Conservation (phyloP, 2,888 invertebrate species). For the Caenorhabditis doughertyi region DNA sequence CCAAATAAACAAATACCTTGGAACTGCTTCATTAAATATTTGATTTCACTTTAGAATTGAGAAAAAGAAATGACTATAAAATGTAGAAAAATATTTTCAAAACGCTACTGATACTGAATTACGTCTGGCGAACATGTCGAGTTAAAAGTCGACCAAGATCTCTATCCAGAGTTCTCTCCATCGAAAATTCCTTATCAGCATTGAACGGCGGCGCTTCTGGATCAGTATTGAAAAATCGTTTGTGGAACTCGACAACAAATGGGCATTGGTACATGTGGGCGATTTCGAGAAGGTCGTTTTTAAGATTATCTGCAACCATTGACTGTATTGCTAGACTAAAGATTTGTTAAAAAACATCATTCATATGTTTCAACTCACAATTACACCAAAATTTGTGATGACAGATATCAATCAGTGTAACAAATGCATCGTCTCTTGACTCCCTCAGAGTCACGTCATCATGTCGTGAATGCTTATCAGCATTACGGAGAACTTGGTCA, state of each 20-base stretch:
- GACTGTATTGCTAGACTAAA: neutral
- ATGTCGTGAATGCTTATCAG: constrained; percentile 12
- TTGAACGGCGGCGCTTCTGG: constrained; percentile 1
- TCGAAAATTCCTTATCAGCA: constrained; percentile 26
- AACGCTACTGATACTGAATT: neutral
- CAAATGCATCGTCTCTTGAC: constrained; percentile 22
- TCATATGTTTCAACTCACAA: constrained; percentile 20
- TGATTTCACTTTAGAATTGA: neutral
- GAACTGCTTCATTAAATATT: neutral
- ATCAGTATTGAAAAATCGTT: neutral
- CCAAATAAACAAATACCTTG: neutral
- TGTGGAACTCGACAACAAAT: constrained; percentile 5
- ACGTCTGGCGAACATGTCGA: constrained; percentile 32
- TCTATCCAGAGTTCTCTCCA: constrained; percentile 9
- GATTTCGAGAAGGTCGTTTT: constrained; percentile 18
- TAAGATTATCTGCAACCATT: constrained; percentile 11
- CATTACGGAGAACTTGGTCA: neutral
- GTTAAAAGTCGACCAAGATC: constrained; percentile 26
- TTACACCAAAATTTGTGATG: constrained; percentile 44
- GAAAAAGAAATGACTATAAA: neutral
- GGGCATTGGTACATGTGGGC: constrained; percentile 20
- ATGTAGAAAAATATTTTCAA: neutral
- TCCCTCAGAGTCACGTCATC: constrained; percentile 5
- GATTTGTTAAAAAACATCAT: neutral
- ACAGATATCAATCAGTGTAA: constrained; percentile 42